Evolutionary conservation across 2,113 vertebrate genomes (phyloP).

Genomic region (Petromus typicus): DNA sequence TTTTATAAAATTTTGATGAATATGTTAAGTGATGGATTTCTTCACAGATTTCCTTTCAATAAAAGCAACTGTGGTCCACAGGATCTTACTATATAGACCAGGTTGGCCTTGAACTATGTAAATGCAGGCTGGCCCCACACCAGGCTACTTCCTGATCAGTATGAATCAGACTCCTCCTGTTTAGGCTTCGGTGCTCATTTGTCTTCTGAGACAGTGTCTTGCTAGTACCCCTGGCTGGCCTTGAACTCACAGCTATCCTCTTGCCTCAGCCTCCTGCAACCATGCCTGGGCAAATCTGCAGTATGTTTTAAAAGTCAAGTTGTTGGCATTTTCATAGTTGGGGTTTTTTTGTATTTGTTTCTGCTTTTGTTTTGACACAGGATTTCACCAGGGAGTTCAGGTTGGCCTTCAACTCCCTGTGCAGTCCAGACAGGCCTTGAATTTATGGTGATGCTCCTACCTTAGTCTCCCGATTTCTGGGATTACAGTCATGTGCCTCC

Average conservation of each 20-base stretch:
- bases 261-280: not conserved
- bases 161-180: not conserved
- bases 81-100: not conserved
- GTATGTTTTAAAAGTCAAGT: not conserved
- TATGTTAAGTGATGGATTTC: not conserved
- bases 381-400: not conserved
- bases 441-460: not conserved
- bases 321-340: not conserved
- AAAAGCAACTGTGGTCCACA: not conserved
- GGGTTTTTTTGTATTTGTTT: not conserved
- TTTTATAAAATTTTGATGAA: not conserved
- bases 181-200: not conserved
- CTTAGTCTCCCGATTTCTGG: not conserved
- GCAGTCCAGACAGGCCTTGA: not conserved
- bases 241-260: not conserved
- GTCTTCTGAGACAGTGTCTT: not conserved
- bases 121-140: not conserved
- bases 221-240: not conserved
- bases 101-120: too few species aligned
- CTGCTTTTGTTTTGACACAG: not conserved
- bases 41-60: not conserved
- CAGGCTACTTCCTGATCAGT: not conserved
- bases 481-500: not conserved
- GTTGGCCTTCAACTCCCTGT: not conserved
- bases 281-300: not conserved